Percentiles rank a stretch among this genome's conserved stretches.
phyloP scores from a whole-genome alignment of 2,113 vertebrate genomes.

The Orthonyx spaldingii region DNA sequence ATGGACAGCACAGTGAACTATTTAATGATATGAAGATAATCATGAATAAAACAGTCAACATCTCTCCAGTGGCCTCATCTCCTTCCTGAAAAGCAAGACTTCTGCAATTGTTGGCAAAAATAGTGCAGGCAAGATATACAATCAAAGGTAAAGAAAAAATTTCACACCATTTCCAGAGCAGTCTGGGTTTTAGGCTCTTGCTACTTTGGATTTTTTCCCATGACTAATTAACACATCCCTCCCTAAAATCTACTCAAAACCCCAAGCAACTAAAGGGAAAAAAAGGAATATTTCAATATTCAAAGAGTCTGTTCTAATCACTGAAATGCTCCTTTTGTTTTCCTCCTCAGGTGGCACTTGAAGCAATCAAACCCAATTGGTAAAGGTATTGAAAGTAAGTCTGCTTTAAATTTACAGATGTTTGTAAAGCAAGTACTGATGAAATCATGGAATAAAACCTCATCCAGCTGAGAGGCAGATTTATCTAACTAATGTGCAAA shows the following conservation, averaged over 20 bases:
- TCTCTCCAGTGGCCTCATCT: neutral
- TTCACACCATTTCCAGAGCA: neutral
- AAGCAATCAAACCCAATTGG: neutral
- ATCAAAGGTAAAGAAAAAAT: constrained; percentile 11
- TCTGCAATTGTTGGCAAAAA: constrained; percentile 8
- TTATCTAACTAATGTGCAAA: neutral
- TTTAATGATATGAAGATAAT: neutral
- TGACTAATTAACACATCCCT: neutral
- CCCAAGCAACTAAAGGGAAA: neutral
- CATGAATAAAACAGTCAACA: neutral
- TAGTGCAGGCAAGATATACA: neutral
- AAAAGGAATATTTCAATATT: neutral
- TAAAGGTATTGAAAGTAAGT: neutral
- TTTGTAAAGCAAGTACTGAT: neutral
- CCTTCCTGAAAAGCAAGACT: neutral
- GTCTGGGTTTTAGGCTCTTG: neutral
- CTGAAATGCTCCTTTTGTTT: neutral
- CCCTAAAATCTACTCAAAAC: neutral
- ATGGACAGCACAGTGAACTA: neutral
- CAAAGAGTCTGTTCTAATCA: neutral
- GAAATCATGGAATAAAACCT: neutral
- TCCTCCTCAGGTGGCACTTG: neutral
- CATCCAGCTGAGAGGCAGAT: neutral
- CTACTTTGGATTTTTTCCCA: neutral
- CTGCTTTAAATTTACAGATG: neutral